Evolutionary conservation across 2,113 vertebrate genomes (phyloP).

Genomic region (Cynocephalus volans): DNA sequence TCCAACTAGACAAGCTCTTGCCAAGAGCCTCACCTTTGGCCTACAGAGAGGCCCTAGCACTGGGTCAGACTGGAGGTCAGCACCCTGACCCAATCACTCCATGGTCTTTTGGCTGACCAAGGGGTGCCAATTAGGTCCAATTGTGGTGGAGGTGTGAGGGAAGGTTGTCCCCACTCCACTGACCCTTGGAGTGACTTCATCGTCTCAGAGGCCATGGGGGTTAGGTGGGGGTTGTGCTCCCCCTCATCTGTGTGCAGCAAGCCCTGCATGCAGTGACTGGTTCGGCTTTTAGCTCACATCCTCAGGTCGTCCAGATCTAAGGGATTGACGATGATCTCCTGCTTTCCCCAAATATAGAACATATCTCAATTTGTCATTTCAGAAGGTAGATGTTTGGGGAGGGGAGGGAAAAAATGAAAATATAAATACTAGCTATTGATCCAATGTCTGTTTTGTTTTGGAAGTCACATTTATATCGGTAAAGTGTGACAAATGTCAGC

Average conservation of each 20-base stretch:
- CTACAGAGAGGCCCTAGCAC: background rate
- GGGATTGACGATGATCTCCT: background rate
- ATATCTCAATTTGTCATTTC: conserved; percentile 6
- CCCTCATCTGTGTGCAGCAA: background rate
- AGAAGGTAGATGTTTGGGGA: background rate
- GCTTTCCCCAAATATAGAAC: background rate
- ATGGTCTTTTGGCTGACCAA: conserved; percentile 13
- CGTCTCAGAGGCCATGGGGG: background rate
- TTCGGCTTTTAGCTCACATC: background rate
- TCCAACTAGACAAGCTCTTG: background rate
- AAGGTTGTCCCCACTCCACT: background rate
- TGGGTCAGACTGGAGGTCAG: conserved; percentile 47
- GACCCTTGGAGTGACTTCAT: conserved; percentile 13
- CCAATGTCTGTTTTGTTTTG: conserved; percentile 23
- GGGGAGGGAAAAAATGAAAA: background rate
- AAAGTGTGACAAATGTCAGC: conserved; percentile 25
- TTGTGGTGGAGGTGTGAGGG: background rate
- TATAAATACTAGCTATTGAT: background rate
- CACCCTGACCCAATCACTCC: background rate
- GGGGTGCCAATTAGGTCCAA: conserved; percentile 36
- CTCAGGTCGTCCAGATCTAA: background rate
- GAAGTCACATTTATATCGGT: conserved; percentile 26
- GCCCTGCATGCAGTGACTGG: background rate
- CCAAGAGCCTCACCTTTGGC: conserved; percentile 19
- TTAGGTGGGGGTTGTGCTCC: background rate